These are phyloP conservation scores for Notocelia uddmanniana DNA, from an alignment of 2,888 invertebrate genomes.

Conservation along the genomic window DNA sequence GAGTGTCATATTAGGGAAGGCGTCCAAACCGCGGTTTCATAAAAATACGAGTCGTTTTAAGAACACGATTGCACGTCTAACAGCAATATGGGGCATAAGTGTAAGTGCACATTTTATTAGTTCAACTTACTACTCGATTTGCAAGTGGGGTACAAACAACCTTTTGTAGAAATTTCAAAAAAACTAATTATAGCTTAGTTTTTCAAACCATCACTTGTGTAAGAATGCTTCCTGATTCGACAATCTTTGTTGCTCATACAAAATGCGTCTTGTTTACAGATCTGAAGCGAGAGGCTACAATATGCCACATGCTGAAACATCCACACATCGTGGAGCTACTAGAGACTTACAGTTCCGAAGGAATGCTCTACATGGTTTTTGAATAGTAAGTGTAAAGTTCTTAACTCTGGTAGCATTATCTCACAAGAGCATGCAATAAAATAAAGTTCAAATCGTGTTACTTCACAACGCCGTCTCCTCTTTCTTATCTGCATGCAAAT, in stretches of 20 bases:
- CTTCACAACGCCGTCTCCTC: no score
- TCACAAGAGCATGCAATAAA: no score
- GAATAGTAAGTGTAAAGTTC: conserved; percentile 97
- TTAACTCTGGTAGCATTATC: neutral
- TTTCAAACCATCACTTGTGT: neutral
- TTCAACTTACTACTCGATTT: no score
- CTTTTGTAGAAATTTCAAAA: no score
- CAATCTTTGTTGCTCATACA: neutral
- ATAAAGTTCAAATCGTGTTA: no score
- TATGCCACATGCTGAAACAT: conserved; percentile 99
- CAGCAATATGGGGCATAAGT: neutral
- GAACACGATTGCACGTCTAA: neutral
- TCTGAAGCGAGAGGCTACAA: conserved; percentile 98
- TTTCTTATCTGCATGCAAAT: no score
- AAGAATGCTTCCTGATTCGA: neutral
- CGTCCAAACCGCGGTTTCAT: no score
- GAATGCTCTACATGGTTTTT: conserved; percentile 99
- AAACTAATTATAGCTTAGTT: no score
- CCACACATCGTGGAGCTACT: conserved; percentile 99
- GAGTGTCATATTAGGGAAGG: no score
- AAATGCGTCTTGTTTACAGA: conserved; percentile 87
- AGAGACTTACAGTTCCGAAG: conserved; percentile 99
- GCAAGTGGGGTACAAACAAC: no score
- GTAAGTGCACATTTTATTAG: neutral
- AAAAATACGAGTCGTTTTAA: no score